Evolutionary conservation across 2,888 invertebrate genomes (phyloP), one percentile per base, ranked within the genome.

Genomic region (Blastobasis lacticolella): DNA sequence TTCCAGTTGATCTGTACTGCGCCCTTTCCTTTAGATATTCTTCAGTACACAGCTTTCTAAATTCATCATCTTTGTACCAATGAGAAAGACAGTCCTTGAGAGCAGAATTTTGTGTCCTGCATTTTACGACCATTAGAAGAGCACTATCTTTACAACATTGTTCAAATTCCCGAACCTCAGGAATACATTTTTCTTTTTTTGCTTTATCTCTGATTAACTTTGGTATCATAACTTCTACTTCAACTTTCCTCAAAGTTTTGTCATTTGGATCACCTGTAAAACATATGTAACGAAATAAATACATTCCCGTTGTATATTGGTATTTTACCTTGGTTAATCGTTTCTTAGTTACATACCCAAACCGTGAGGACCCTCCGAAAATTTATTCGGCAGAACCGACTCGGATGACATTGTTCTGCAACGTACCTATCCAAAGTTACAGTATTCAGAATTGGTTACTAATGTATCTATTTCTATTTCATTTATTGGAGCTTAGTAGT

Each of bases 191-290:
- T 66, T 94, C 94, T 9, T 69, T 72, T 74, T 92, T 94, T 0
- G 97, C 94, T 63, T 92, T 92, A 37, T 95, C 95, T 60, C 97
- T 90, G 89, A 98, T 94, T 67, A 94, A 91, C 79, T 97, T 95
- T 0, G 97, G 95, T 72, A 99, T 94, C 59, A 97, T 74, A 10
- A 98, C 93, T 71, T 97, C 96, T 23, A 81, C 82, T 82, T 99
- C 99, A 4, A 98, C 95, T 89, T 92, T 95, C 62, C 98, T 90
- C 49, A 99, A 78, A n/a, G 88, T 86, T 67, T 73, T 90, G 75
- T 98, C 97, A 61, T 94, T 87, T 1, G 97, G 97, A 84, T 97
- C 95, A 55, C 96, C 96, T 95, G 69, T 51, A 83, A 78, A 55
- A 10, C 42, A 42, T 8, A 42, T 5, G 1, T 9, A 42, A 42